Evolutionary conservation across 1,140 invertebrate species (phyloP).

Genomic region (Camponotus pennsylvanicus): DNA sequence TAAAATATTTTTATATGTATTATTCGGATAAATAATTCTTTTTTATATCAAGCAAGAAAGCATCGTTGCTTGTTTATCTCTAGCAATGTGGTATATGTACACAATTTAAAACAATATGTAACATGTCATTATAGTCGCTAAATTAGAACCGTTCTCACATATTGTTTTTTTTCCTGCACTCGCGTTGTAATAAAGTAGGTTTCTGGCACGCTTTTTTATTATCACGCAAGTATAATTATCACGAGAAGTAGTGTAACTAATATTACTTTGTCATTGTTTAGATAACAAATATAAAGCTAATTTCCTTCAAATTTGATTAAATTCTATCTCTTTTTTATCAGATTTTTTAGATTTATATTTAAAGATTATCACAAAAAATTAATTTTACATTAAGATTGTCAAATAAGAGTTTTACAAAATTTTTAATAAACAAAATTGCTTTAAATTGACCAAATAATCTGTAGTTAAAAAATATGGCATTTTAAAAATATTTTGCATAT

Average conservation of each 20-base stretch:
- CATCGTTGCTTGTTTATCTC: constrained; percentile 26
- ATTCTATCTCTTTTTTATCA: background rate
- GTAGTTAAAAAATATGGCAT: background rate
- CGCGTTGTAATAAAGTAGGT: constrained; percentile 32
- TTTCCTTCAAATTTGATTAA: background rate
- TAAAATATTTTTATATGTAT: background rate
- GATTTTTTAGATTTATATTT: background rate
- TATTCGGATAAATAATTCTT: background rate
- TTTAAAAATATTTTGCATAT: background rate
- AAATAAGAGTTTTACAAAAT: background rate
- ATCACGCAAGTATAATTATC: background rate
- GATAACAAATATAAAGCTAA: background rate
- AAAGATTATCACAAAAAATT: background rate
- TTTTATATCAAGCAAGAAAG: background rate
- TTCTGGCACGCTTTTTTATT: constrained; percentile 15
- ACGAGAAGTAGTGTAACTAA: constrained; percentile 7
- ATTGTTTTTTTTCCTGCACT: constrained; percentile 4
- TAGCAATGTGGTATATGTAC: background rate
- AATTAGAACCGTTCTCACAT: constrained; percentile 50
- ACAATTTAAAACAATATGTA: constrained; percentile 32
- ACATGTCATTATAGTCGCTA: constrained; percentile 14
- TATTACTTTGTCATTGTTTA: background rate
- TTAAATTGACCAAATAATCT: background rate
- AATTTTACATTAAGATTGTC: background rate
- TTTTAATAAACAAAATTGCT: background rate